Evolutionary conservation across 35 echinoderm and acorn worm species (phyloP), one percentile per base, ranked within the genome.

Genomic region (Apostichopus japonicus): DNA sequence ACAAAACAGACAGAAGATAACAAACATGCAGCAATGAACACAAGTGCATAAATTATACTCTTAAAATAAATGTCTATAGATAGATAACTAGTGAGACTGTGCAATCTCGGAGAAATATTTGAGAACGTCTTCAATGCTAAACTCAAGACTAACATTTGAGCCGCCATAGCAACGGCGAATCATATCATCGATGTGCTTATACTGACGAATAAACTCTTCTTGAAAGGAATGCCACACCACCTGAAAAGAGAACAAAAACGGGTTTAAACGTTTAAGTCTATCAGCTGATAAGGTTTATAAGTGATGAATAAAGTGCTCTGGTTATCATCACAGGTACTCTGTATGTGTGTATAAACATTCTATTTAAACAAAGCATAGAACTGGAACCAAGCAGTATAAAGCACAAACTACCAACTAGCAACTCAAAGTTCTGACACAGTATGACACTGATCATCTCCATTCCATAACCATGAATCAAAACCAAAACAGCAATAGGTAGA

Each of bases 191-290:
- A 99, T 95, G 88, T 96, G 92, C 78, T 96, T 99, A 33, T 99
- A 96, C 77, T 99, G 97, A 51, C 90, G 95, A 83, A 99, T 95
- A 77, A 99, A 99, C 56, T 99, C 97, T n/a, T 99, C 95, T 63
- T 99, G 97, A 63, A 96, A 90, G 23, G 92, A 95, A 55, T 92
- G 93, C 97, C 97, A 99, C 23, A 95, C 92, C 72, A 99, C 97
- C 97, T 99, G 53, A 93, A 62, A 82, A 82, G 72, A 72, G 8
- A 72, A 33, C 62, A 72, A 5, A 27, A 10, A 0, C 0, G 5
- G 11, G 21, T 78, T 44, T 44, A 24, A 78, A 14, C 21, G 11
- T 86, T 57, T 58, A 17, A 17, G n/a, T 4, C 6, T 54, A 16
- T 11, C 15, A 61, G 8, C 17, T 7, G 57, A 5, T 54, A 80